These are phyloP conservation scores for Brachionus rubens DNA, from an alignment of 1,140 invertebrate species.

Conservation along the genomic window DNA sequence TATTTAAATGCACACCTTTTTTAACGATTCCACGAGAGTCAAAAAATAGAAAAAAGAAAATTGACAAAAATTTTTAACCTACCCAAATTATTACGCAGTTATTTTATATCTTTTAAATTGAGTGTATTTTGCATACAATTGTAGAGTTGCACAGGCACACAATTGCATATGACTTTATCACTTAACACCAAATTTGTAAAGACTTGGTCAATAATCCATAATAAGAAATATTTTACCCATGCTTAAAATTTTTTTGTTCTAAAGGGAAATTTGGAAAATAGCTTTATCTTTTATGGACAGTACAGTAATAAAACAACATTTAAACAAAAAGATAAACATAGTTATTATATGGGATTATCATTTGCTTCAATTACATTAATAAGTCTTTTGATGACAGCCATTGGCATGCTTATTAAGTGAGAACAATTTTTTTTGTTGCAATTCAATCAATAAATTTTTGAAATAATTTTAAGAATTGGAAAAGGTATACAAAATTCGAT, in stretches of 20 bases:
- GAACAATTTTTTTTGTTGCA: neutral
- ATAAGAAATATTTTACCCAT: no score
- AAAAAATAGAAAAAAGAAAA: no score
- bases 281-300: slow-evolving; percentile 15
- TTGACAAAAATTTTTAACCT: no score
- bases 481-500: slow-evolving; percentile 17
- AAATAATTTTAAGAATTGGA: neutral
- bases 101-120: no score
- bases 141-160: no score
- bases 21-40: no score
- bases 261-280: slow-evolving; percentile 14
- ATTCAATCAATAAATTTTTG: neutral
- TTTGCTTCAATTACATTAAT: slow-evolving; percentile 9
- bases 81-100: no score
- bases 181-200: no score
- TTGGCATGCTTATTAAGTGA: slow-evolving; percentile 12
- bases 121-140: no score
- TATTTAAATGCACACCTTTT: no score
- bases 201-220: no score
- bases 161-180: no score
- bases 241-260: neutral
- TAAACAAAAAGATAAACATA: neutral
- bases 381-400: neutral
- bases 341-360: slow-evolving; percentile 22
- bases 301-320: slow-evolving; percentile 19